Conservation (phyloP, 2,888 invertebrate species). For the Coenonympha glycerion region DNA sequence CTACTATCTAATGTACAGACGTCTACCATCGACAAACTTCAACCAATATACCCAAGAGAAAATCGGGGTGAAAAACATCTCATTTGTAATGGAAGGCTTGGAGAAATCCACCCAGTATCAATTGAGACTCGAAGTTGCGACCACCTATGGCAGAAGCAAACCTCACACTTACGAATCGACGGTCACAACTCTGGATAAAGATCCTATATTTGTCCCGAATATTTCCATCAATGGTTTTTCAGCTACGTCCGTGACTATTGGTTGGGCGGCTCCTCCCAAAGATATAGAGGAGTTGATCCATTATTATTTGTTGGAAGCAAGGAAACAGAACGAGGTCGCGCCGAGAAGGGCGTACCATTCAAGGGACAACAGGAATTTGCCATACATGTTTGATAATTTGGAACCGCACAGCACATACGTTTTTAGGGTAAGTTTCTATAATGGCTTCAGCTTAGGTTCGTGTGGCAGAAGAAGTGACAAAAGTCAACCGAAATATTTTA, state of each 20-base stretch:
- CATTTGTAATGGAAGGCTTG: conserved; percentile 80
- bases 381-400: conserved; percentile 86
- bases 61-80: conserved; percentile 79
- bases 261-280: conserved; percentile 82
- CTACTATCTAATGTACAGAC: conserved; percentile 76
- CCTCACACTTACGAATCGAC: conserved; percentile 67
- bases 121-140: conserved; percentile 80
- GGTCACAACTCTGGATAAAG: conserved; percentile 78
- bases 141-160: conserved; percentile 78
- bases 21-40: conserved; percentile 37
- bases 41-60: conserved; percentile 72
- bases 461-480: no score
- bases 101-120: conserved; percentile 80
- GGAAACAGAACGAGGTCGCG: conserved; percentile 70
- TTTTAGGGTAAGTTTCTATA: conserved; percentile 77
- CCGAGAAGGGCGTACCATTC: conserved; percentile 79
- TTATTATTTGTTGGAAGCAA: conserved; percentile 82
- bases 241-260: conserved; percentile 86
- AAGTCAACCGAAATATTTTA: no score
- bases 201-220: conserved; percentile 86
- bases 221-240: conserved; percentile 82
- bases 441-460: neutral
- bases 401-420: conserved; percentile 87
- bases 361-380: conserved; percentile 78
- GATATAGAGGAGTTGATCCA: conserved; percentile 82